Base-by-base conservation (phyloP, 1,140 invertebrate genomes). In the Drosophila miranda region DNA sequence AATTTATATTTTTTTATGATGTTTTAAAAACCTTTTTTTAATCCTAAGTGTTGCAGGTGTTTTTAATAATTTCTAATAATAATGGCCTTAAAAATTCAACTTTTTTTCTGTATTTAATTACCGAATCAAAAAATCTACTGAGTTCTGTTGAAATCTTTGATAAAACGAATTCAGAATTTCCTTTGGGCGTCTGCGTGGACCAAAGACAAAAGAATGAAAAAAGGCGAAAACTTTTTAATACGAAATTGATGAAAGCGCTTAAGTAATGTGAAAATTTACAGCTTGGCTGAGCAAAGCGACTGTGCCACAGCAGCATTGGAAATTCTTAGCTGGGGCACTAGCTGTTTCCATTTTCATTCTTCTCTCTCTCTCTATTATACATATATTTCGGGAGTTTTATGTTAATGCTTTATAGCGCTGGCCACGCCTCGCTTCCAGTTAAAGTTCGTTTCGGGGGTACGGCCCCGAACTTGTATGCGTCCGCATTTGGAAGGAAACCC, bases 341-440 rank as follows among this genome's bases (percentile, higher is more conserved):
- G 75, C 57, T 60, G 56, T 66, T 41, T 55, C 46, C 8, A 57
- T 54, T 58, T 62, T 16, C 21, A 41, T 45, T 62, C 13, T 23
- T 52, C 58, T 48, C 16, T 16, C 16, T 16, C 44, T 51, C 41
- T 41, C 30, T 8, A 45, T 46, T 53, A 5, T 5, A 38, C 11
- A 11, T 13, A 38, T 67, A n/a, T 46, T 67, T 53, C 5, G 30
- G 23, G 46, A 50, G 56, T 67, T 42, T 46, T 60, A 58, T 48
- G 52, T 71, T 67, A 78, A 78, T 69, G 75, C 50, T 52, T 78
- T 62, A 46, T 73, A 60, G 51, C 48, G 46, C 54, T 41, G 57
- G 61, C 58, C 62, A 78, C 71, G 79, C 61, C 78, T 70, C 44
- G 28, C 75, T 69, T 30, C 38, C 69, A 70, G 81, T 84, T 80